Base-by-base conservation (phyloP, 2,113 vertebrate genomes). In the Melanerpes formicivorus region DNA sequence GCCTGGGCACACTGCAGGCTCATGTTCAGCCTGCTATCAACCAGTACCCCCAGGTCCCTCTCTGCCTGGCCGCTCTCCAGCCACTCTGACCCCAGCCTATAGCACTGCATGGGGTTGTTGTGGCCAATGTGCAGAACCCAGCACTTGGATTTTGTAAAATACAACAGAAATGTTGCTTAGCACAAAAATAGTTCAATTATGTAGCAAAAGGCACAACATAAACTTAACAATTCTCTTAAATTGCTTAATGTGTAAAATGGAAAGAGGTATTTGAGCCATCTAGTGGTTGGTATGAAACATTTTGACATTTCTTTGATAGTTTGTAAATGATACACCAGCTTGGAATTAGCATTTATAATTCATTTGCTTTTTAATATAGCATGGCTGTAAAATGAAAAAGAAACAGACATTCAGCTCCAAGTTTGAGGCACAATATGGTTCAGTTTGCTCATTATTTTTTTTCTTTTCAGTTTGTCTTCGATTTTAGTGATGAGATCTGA, bases 221-320 rank as follows among this genome's bases (percentile, higher is more conserved):
- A 83, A 52, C 17, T 69, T 77, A 72, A 44, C 19, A 60, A 6
- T 85, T 54, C 46, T 59, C 76, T 75, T 65, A 30, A 87, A 87
- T 90, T 94, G 80, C 82, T 5, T 89, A 95, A 94, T 3, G 0
- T 64, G 30, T 80, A 59, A 80, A 90, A 75, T 88, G 92, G 58
- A 64, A 83, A 95, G 83, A 91, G 30, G 32, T 90, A 73, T 95
- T 92, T 96, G 93, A 90, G 96, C 95, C 96, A 95, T 95, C 96
- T 96, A 95, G 95, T 94, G 95, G 96, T 46, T 96, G 88, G 85
- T 81, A 91, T 95, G 93, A 92, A 90, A 50, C 59, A 81, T 59
- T 70, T 75, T 64, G 85, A 52, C 12, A 4, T 32, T 75, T 81
- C 21, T 59, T 62, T 12, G 8, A 4, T 63, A 29, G 26, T 29